phyloP scores from a whole-genome alignment of 2,888 invertebrate genomes.

The Aspidiotus destructor region DNA sequence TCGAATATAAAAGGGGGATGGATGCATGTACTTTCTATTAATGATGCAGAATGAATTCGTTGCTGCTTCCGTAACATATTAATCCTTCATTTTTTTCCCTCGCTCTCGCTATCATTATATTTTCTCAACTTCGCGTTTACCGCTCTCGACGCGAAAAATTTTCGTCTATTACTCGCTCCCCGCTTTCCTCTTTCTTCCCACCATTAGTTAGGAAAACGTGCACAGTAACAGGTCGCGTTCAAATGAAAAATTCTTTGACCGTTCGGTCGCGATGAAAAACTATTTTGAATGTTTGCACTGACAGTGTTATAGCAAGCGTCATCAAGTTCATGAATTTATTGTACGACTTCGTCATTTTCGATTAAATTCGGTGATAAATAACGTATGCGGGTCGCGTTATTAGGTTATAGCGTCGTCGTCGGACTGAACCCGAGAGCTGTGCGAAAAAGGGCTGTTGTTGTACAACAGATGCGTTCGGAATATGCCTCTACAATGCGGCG shows the following conservation, averaged over 20 bases:
- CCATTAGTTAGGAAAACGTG: too few species aligned
- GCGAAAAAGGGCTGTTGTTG: slow-evolving; percentile 1
- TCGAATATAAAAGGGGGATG: too few species aligned
- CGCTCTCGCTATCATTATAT: too few species aligned
- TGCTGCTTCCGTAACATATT: too few species aligned
- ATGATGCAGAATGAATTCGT: too few species aligned
- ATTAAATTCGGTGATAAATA: slow-evolving; percentile 8
- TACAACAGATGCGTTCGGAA: slow-evolving; percentile 11
- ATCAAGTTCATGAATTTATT: slow-evolving; percentile 12
- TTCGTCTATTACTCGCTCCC: too few species aligned
- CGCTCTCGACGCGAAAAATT: too few species aligned
- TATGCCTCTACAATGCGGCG: not conserved
- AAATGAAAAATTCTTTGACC: not conserved
- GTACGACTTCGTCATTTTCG: slow-evolving; percentile 15
- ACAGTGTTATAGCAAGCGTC: slow-evolving; percentile 1
- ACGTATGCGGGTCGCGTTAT: slow-evolving; percentile 19
- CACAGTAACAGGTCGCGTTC: too few species aligned
- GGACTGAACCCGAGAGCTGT: not conserved
- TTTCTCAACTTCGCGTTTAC: too few species aligned
- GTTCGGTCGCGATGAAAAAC: not conserved
- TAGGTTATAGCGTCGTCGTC: slow-evolving; percentile 5
- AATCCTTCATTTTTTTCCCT: too few species aligned
- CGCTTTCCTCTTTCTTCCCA: too few species aligned
- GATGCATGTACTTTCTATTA: too few species aligned
- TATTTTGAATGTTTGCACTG: not conserved